Evolutionary conservation across 1,140 invertebrate species (phyloP).

Genomic region (Zaprionus nigranus): DNA sequence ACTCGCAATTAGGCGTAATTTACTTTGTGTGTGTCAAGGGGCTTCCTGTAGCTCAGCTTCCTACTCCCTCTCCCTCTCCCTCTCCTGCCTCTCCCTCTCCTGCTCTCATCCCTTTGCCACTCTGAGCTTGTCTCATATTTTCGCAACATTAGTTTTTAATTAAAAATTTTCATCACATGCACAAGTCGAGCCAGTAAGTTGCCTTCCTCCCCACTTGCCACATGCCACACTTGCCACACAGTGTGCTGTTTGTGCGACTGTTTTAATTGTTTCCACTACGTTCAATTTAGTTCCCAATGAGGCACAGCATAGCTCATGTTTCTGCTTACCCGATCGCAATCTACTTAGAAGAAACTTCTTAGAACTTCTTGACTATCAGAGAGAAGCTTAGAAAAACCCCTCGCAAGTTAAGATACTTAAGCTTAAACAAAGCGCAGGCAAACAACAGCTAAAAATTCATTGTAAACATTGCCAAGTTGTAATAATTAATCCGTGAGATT

Average conservation of each 20-base stretch:
- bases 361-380: not conserved
- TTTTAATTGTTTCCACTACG: constrained; percentile 52
- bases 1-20: constrained; percentile 84
- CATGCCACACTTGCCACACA: constrained; percentile 17
- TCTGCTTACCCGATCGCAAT: constrained; percentile 21
- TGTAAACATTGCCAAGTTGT: constrained; percentile 80
- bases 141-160: constrained; percentile 84
- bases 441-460: constrained; percentile 56
- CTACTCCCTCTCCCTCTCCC: not conserved
- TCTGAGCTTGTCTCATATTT: constrained; percentile 60
- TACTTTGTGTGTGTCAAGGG: constrained; percentile 59
- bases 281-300: constrained; percentile 43
- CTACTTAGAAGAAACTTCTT: not conserved
- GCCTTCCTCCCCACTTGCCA: constrained; percentile 17
- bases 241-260: too few species aligned
- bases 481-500: constrained; percentile 82
- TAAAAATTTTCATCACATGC: constrained; percentile 74
- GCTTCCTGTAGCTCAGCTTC: constrained; percentile 1
- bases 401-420: constrained; percentile 42
- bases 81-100: not conserved
- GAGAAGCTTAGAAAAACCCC: constrained; percentile 21
- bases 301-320: constrained; percentile 4
- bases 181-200: constrained; percentile 42
- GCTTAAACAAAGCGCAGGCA: constrained; percentile 39
- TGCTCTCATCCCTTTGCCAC: not conserved